Evolutionary conservation across 2,888 invertebrate genomes (phyloP), one percentile per base, ranked within the genome.

Genomic region (Ormyrus thymus): DNA sequence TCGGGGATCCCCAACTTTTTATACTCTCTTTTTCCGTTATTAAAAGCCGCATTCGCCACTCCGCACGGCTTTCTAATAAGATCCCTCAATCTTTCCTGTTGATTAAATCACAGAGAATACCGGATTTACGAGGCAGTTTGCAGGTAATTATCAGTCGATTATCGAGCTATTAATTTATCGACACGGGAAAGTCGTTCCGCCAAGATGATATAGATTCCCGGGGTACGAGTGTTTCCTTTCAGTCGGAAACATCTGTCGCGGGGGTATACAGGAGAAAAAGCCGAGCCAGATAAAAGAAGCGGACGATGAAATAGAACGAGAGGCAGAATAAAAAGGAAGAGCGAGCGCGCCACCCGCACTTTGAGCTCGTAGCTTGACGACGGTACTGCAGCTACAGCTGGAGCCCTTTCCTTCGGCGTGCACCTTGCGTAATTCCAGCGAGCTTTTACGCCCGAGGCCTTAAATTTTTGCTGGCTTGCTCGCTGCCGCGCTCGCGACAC

Each of bases 381-480:
- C 48, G 10, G 50, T 13, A 48, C 7, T n/a, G 11, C 46, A 61
- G 45, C 61, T 45, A 45, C 61, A 10, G 9, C 61, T 11, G 45
- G 11, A 9, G 43, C 61, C 45, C 43, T 61, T 9, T 61, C 7
- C n/a, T 29, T 29, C 58, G 58, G 1, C 9, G 11, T 64, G 72
- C 64, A 64, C 55, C 62, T 64, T 72, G 72, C 64, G 53, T 65
- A 56, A 65, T 66, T 58, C 46, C 29, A 11, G 15, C 13, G 55
- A 58, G 48, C n/a, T 70, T 70, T 51, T 48, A 61, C 64, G 66
- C 50, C n/a, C 56, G 45, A 45, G 65, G 70, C 11, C 61, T 78
- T 78, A 71, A 77, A 71, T 72, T 71, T 71, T 77, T 64, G 0
- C 69, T 45, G 46, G 13, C 72, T 62, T 72, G 29, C 29, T 76